Conservation (phyloP, 2,888 invertebrate species). For the Chrysina gloriosa region DNA sequence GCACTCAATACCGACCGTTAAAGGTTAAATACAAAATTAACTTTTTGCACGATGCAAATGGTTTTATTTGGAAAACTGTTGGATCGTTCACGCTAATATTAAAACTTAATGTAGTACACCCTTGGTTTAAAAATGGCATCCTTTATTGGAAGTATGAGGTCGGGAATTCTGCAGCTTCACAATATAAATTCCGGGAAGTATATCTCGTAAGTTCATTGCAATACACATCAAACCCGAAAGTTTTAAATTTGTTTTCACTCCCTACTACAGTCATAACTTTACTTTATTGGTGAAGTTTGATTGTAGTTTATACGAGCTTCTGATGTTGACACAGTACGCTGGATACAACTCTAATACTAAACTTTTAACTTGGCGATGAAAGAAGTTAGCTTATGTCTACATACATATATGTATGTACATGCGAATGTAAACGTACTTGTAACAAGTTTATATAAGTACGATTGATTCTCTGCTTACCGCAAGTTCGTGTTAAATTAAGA, state of each 20-base stretch:
- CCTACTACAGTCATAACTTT: slow-evolving; percentile 7
- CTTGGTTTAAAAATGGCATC: no score
- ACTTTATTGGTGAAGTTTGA: slow-evolving; percentile 32
- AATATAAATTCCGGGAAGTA: slow-evolving; percentile 8
- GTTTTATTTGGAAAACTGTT: no score
- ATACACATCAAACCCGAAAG: slow-evolving; percentile 20
- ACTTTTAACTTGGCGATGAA: slow-evolving; percentile 6
- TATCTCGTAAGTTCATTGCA: slow-evolving; percentile 29
- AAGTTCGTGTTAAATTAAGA: no score
- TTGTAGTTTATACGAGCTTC: slow-evolving; percentile 19
- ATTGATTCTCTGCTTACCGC: no score
- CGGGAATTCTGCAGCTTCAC: neutral
- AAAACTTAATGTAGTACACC: no score
- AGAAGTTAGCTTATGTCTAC: neutral
- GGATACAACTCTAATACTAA: slow-evolving; percentile 12
- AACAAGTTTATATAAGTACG: no score
- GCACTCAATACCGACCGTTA: slow-evolving; percentile 6
- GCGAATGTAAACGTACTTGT: no score
- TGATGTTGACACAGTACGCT: slow-evolving; percentile 23
- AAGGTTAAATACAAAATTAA: slow-evolving; percentile 22
- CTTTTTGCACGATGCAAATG: neutral
- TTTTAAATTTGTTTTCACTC: slow-evolving; percentile 30
- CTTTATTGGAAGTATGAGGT: no score
- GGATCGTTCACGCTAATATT: no score
- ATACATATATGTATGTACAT: neutral